Base-by-base conservation (phyloP, 1,140 invertebrate genomes). In the Zaprionus taronus region DNA sequence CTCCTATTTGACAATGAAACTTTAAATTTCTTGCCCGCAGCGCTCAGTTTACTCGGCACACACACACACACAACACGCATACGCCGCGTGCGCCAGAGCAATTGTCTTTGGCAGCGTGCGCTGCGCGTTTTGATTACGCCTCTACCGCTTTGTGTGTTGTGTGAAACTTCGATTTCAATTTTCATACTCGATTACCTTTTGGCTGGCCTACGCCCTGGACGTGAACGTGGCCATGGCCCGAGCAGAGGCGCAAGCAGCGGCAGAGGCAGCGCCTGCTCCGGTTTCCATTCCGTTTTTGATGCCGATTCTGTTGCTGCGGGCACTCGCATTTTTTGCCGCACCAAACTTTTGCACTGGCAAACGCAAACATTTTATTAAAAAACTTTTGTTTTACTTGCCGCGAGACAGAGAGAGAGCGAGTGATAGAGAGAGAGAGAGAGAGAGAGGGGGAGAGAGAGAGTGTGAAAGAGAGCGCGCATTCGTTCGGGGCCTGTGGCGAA, bases 341-440 rank as follows among this genome's bases (percentile, higher is more conserved):
- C 64, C 69, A 86, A 83, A 75, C 77, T 86, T 81, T 77, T 73
- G 72, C 79, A 58, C 83, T 80, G 77, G 73, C 72, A 82, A 90
- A 90, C 77, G 85, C 81, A 90, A 90, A 90, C 81, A 90, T 90
- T 90, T 90, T 90, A 90, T 90, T 90, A 90, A 90, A 90, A 90
- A 90, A 90, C 85, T 90, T 90, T 90, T 89, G 84, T 89, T 87
- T 84, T 79, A 90, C 79, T 77, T 76, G 81, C 34, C 58, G 51
- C 56, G 24, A 72, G 31, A 24, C n/a, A 22, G 58, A 24, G 58
- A 24, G 68, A n/a, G 58, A 9, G 15, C 69, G 31, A 24, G n/a
- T n/a, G n/a, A n/a, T n/a, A 24, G 68, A n/a, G 58, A 9, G 15
- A 72, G 31, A 24, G n/a, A 22, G 55, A 24, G 22, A 26, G 65